Conservation (phyloP, 2,888 invertebrate genomes). For the Clistopyga incitator region DNA sequence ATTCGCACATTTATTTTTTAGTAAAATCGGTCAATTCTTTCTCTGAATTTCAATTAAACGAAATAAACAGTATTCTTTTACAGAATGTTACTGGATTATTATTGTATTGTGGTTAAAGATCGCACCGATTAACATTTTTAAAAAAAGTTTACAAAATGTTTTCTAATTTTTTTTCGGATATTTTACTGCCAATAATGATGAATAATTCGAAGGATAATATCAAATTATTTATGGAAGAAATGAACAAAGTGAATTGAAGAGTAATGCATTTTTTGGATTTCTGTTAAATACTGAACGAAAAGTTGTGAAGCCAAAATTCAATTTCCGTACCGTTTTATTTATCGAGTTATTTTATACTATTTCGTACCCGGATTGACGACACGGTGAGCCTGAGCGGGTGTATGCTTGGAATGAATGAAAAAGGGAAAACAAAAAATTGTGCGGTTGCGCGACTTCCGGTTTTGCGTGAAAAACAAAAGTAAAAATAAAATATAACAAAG, state of each 20-base stretch:
- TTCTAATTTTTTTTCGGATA: no score
- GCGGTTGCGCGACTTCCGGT: slow-evolving; percentile 70
- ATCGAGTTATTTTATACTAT: slow-evolving; percentile 5
- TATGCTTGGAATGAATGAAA: slow-evolving; percentile 48
- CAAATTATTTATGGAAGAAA: not conserved
- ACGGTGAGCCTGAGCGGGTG: slow-evolving; percentile 42
- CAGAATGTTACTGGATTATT: no score
- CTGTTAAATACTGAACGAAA: not conserved
- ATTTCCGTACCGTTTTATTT: slow-evolving; percentile 6
- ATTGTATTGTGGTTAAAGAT: no score
- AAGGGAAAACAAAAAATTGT: slow-evolving; percentile 55
- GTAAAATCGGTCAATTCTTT: not conserved
- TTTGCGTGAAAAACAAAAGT: slow-evolving; percentile 63
- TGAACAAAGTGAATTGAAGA: not conserved
- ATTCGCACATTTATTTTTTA: not conserved
- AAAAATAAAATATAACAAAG: slow-evolving; percentile 55
- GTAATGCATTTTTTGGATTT: not conserved
- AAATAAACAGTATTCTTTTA: not conserved
- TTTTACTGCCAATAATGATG: slow-evolving; percentile 1
- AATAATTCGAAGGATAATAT: not conserved
- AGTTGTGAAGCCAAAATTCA: slow-evolving; percentile 2
- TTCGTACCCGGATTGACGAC: slow-evolving; percentile 53
- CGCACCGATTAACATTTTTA: no score
- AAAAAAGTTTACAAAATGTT: no score
- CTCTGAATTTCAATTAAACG: not conserved